Evolutionary conservation across 2,888 invertebrate species (phyloP).

Genomic region (Amblyteles armatorius): DNA sequence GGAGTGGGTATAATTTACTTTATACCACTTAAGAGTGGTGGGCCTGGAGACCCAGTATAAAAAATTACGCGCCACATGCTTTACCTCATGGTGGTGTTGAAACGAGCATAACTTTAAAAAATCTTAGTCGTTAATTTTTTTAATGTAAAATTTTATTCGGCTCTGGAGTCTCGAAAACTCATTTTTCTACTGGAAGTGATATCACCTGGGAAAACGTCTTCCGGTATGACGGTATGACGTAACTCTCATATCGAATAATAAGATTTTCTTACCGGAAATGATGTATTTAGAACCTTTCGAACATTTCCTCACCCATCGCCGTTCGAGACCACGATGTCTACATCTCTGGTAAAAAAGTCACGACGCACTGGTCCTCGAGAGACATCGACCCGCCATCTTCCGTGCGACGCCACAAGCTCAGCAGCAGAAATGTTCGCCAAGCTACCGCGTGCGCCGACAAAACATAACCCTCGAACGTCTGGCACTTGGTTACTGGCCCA

Average conservation of each 20-base stretch:
- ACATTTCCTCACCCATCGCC: not conserved
- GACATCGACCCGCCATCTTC: constrained; percentile 14
- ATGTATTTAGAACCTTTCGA: not conserved
- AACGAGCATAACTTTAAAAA: too few relatives aligned
- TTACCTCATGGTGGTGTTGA: too few relatives aligned
- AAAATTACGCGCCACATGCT: too few relatives aligned
- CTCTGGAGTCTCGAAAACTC: too few relatives aligned
- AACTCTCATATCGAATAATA: not conserved
- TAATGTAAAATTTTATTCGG: too few relatives aligned
- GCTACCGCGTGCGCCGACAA: constrained; percentile 16
- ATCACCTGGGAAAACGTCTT: not conserved
- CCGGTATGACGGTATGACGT: not conserved
- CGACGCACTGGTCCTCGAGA: not conserved
- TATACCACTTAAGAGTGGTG: too few relatives aligned
- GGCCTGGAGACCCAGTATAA: too few relatives aligned
- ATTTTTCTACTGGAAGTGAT: too few relatives aligned
- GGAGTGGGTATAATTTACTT: too few relatives aligned
- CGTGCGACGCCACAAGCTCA: not conserved
- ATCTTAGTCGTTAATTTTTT: too few relatives aligned
- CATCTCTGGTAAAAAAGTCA: not conserved
- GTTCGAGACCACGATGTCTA: not conserved
- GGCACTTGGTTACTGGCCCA: not conserved
- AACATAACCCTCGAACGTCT: constrained; percentile 46
- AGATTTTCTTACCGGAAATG: not conserved
- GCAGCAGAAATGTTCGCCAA: not conserved